A percentile compares a stretch with the other conserved stretches of the same genome.
Conservation (phyloP, 2,113 vertebrate genomes). For the Ophiodon elongatus region DNA sequence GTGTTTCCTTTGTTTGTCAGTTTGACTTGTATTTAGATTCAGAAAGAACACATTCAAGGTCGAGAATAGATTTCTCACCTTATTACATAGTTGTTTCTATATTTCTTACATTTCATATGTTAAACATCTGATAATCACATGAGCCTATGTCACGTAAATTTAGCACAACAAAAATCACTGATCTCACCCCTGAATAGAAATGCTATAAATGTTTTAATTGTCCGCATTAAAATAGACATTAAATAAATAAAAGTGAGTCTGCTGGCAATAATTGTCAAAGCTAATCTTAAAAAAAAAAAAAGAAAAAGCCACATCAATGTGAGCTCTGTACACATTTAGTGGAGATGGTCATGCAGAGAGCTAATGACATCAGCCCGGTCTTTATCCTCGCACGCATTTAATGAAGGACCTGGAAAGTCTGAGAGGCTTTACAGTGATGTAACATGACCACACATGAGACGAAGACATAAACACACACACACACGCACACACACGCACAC, state of each 20-base stretch:
- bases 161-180: neutral
- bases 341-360: constrained; percentile 12
- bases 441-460: constrained; percentile 47
- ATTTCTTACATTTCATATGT: neutral
- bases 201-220: neutral
- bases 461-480: neutral
- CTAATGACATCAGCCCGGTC: constrained; percentile 67
- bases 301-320: neutral
- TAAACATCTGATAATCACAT: neutral
- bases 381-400: constrained; percentile 65
- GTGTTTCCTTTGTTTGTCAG: neutral
- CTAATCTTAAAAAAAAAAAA: neutral
- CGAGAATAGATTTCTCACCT: neutral
- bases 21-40: neutral
- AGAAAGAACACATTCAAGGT: neutral
- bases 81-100: neutral
- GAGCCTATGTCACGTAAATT: neutral
- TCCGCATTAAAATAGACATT: neutral
- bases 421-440: constrained; percentile 70
- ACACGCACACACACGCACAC: neutral
- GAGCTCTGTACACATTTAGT: constrained; percentile 19
- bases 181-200: neutral
- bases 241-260: constrained; percentile 2
- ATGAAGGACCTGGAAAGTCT: constrained; percentile 62
- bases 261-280: constrained; percentile 9